Percentiles rank a stretch among this genome's conserved stretches.
Conservation (phyloP, 2,888 invertebrate species). For the Sarcophaga variegata region DNA sequence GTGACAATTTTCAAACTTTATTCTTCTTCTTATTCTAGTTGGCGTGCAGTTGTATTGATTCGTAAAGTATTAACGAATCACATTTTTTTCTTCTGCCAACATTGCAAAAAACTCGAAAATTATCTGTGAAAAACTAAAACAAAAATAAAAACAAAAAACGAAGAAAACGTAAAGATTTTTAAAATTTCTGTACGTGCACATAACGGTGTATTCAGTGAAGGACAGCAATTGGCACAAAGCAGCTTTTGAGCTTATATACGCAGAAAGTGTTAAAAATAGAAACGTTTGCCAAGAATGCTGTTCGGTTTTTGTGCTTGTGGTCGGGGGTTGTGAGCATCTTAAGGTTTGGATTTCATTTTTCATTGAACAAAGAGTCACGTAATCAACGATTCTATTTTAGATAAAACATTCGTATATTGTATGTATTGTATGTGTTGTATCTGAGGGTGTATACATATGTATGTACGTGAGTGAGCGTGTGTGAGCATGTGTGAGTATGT, state of each 20-base stretch:
- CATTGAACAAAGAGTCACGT: conserved; percentile 69
- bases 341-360: conserved; percentile 58
- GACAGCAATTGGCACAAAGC: neutral
- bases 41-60: conserved; percentile 17
- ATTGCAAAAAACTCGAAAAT: neutral
- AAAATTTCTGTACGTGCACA: neutral
- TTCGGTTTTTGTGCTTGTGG: conserved; percentile 1
- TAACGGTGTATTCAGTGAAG: neutral
- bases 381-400: conserved; percentile 68
- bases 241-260: too few species aligned
- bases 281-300: conserved; percentile 55
- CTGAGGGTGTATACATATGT: conserved; percentile 31
- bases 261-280: neutral
- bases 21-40: neutral
- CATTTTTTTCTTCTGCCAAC: conserved; percentile 8
- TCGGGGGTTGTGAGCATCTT: conserved; percentile 37
- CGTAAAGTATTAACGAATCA: conserved; percentile 47
- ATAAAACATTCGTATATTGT: conserved; percentile 40
- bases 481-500: neutral
- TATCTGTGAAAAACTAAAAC: neutral
- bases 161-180: conserved; percentile 28
- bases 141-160: neutral
- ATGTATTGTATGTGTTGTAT: neutral
- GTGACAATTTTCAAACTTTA: conserved; percentile 30
- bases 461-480: conserved; percentile 7